Conservation (phyloP, 2,888 invertebrate genomes). For the Drymonia ruficornis region DNA sequence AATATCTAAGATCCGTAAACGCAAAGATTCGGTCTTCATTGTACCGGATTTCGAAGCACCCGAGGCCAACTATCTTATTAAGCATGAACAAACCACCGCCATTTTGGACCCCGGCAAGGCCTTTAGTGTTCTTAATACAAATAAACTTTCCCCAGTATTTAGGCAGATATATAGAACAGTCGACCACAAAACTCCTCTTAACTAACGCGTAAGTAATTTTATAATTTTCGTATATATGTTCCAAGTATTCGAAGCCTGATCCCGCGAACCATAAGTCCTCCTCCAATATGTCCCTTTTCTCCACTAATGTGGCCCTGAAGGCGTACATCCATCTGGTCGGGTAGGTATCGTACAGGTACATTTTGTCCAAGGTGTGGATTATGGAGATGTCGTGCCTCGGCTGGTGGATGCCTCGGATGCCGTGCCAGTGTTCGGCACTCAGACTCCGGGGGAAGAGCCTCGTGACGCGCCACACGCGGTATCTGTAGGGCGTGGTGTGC, state of each 20-base stretch:
- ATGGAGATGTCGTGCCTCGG: conserved; percentile 40
- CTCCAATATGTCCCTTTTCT: not conserved
- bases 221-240: conserved; percentile 39
- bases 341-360: not conserved
- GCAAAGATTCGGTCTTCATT: conserved; percentile 39
- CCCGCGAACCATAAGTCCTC: conserved; percentile 20
- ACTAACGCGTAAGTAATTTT: conserved; percentile 7
- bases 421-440: conserved; percentile 47
- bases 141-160: conserved; percentile 50
- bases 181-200: not conserved
- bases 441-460: conserved; percentile 36
- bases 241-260: conserved; percentile 34
- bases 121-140: conserved; percentile 32
- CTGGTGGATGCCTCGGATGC: conserved; percentile 33
- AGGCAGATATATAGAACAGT: conserved; percentile 29
- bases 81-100: conserved; percentile 1
- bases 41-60: conserved; percentile 2
- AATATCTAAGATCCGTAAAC: conserved; percentile 31
- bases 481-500: conserved; percentile 28
- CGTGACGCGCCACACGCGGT: conserved; percentile 39
- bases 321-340: conserved; percentile 1
- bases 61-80: not conserved
- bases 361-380: conserved; percentile 32
- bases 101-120: not conserved
- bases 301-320: not conserved